Evolutionary conservation across 1,140 invertebrate species (phyloP).

Genomic region (Zaprionus tsacasi): DNA sequence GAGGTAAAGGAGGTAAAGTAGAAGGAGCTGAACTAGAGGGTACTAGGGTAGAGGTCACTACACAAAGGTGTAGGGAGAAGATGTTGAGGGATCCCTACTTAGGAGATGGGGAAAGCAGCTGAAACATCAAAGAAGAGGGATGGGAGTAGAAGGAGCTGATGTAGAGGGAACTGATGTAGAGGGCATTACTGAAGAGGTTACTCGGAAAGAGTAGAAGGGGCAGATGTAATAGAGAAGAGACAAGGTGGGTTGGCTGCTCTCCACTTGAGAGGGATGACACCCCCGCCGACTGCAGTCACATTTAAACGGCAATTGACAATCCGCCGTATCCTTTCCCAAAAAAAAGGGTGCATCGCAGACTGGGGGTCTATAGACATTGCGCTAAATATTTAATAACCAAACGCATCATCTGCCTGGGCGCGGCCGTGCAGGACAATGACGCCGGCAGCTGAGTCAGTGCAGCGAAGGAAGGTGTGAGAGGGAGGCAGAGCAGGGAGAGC

Average conservation of each 20-base stretch:
- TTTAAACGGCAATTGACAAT: conserved; percentile 29
- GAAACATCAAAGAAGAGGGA: too few relatives aligned
- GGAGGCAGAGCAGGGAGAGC: neutral
- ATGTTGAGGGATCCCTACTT: too few relatives aligned
- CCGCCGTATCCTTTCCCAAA: neutral
- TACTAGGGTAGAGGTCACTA: neutral
- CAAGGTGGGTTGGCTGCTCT: too few relatives aligned
- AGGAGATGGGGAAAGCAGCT: too few relatives aligned
- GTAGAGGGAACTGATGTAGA: too few relatives aligned
- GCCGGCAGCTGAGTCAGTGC: conserved; percentile 3
- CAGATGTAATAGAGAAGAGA: too few relatives aligned
- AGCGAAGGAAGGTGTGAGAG: neutral
- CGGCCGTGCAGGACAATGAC: conserved; percentile 50
- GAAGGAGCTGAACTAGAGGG: too few relatives aligned
- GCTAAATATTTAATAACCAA: conserved; percentile 74
- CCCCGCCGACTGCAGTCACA: conserved; percentile 12
- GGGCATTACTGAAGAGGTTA: too few relatives aligned
- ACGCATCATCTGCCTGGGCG: conserved; percentile 57
- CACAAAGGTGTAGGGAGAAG: too few relatives aligned
- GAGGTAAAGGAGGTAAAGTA: too few relatives aligned
- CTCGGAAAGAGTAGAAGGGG: too few relatives aligned
- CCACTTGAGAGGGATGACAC: neutral
- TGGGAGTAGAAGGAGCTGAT: neutral
- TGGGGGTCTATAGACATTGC: neutral
- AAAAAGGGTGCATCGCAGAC: neutral